These are phyloP conservation scores for Drosophila acutilabella DNA, from an alignment of 2,888 invertebrate species.

Conservation along the genomic window DNA sequence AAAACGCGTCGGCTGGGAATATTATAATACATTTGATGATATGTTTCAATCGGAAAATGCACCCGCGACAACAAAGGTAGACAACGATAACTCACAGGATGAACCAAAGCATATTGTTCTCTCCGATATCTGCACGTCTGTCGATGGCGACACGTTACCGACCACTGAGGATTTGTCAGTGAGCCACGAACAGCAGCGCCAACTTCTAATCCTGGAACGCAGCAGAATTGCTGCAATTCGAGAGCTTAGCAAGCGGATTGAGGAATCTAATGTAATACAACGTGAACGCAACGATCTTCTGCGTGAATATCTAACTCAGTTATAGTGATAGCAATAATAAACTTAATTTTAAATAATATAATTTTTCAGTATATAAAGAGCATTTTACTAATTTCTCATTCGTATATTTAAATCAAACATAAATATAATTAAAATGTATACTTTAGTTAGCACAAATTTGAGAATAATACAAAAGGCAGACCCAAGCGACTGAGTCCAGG, in stretches of 20 bases:
- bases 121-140: slow-evolving; percentile 22
- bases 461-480: slow-evolving; percentile 25
- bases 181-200: slow-evolving; percentile 50
- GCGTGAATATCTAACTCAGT: slow-evolving; percentile 51
- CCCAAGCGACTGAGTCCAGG: not conserved
- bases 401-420: slow-evolving; percentile 36
- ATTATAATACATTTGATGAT: slow-evolving; percentile 54
- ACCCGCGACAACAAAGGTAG: not conserved
- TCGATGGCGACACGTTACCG: not conserved
- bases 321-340: slow-evolving; percentile 26
- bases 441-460: slow-evolving; percentile 56
- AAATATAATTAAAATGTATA: slow-evolving; percentile 46
- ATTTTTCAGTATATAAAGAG: not conserved
- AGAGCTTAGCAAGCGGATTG: slow-evolving; percentile 58
- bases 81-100: not conserved
- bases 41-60: slow-evolving; percentile 50
- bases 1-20: slow-evolving; percentile 57
- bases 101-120: slow-evolving; percentile 15
- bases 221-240: slow-evolving; percentile 55
- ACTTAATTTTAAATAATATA: slow-evolving; percentile 2
- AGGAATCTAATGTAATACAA: slow-evolving; percentile 60
- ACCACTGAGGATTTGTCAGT: slow-evolving; percentile 15
- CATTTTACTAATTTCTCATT: not conserved
- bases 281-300: slow-evolving; percentile 58
- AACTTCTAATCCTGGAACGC: slow-evolving; percentile 54